A percentile compares a stretch with the other conserved stretches of the same genome.
Conservation (phyloP, 2,888 invertebrate species). For the Polydrusus pterygomalis region DNA sequence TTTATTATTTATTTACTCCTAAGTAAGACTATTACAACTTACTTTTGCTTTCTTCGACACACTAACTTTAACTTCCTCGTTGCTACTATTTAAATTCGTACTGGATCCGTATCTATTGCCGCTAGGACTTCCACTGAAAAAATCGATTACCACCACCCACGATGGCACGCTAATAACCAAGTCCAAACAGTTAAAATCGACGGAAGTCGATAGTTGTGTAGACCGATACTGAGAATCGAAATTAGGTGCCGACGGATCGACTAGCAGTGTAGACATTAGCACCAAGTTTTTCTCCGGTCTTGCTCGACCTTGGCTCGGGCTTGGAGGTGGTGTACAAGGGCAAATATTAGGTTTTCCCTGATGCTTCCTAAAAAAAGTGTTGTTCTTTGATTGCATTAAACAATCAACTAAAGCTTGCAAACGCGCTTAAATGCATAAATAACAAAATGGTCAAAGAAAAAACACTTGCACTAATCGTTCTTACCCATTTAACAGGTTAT, state of each 20-base stretch:
- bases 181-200: constrained; percentile 95
- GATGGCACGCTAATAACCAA: constrained; percentile 93
- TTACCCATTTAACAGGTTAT: constrained; percentile 32
- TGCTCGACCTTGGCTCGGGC: constrained; percentile 73
- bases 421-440: neutral
- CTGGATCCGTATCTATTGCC: constrained; percentile 41
- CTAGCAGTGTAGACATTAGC: constrained; percentile 80
- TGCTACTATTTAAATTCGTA: constrained; percentile 43
- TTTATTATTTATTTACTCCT: too few relatives aligned
- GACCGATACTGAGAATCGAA: constrained; percentile 79
- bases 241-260: constrained; percentile 80
- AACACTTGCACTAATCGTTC: neutral
- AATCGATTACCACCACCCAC: constrained; percentile 96
- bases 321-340: constrained; percentile 77
- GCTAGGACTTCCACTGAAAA: constrained; percentile 80
- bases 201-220: constrained; percentile 78
- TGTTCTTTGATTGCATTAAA: too few relatives aligned
- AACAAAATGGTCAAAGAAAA: neutral
- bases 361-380: constrained; percentile 14
- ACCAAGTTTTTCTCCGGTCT: constrained; percentile 81
- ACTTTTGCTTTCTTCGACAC: constrained; percentile 38
- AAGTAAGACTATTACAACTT: too few relatives aligned
- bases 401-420: too few relatives aligned
- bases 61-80: constrained; percentile 29
- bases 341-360: constrained; percentile 50